Evolutionary conservation across 2,888 invertebrate species (phyloP), one percentile per base, ranked within the genome.

Genomic region (Apodemia zela): DNA sequence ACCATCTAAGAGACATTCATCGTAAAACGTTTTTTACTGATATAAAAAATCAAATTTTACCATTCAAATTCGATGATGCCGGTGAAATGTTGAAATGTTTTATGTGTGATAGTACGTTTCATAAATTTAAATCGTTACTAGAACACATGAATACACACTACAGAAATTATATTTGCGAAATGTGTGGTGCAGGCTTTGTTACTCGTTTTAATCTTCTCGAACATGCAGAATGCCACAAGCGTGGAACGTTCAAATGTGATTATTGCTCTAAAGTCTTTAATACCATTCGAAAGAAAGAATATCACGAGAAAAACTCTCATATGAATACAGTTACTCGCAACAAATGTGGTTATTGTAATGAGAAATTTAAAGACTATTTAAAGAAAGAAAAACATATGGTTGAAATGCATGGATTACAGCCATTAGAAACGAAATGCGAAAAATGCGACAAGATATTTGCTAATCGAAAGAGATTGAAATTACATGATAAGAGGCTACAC

Each of bases 121-220:
- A 87, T 67, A 88, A 85, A 29, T 88, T 90, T 82, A 87, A 85
- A 66, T 67, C 82, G 0, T 64, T 90, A 3, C 82, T 86, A 79
- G 87, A 87, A 51, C 90, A 91, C 57, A 91, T 89, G 90, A 88
- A 89, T 60, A 68, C 78, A 0, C 90, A 90, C 47, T 89, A 82
- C 60, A 76, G 86, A 49, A 90, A 91, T 67, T 90, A 85, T 58
- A 85, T 89, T 13, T 91, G 90, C 64, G 84, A 85, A 0, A 82
- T 77, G 0, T 91, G 90, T 61, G 89, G 87, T 0, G 85, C 85
- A 0, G 90, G 89, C 0, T 90, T 89, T 68, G 86, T 88, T 13
- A 62, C 15, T 13, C 69, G 3, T 45, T 66, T n/a, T 65, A 65
- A 38, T 17, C 33, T 59, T 18, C 2, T 35, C 11, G 71, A 54